A percentile compares a stretch with the other conserved stretches of the same genome.
These are phyloP conservation scores for Calameuta pallipes DNA, from an alignment of 2,888 invertebrate genomes.

Conservation along the genomic window DNA sequence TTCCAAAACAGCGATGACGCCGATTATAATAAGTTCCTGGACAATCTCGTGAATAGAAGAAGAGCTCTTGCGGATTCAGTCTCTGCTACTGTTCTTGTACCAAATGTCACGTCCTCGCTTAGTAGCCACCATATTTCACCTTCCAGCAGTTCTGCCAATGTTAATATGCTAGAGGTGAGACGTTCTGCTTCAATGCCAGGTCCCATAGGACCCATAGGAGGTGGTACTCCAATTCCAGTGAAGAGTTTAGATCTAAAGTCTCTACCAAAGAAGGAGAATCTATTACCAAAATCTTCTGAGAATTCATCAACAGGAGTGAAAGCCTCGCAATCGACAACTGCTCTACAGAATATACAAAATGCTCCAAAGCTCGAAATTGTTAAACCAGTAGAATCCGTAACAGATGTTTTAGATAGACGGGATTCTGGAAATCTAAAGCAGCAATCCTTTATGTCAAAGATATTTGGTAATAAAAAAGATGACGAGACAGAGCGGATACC, in stretches of 20 bases:
- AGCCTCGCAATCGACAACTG: constrained; percentile 22
- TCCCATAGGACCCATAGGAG: constrained; percentile 62
- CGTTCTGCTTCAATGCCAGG: constrained; percentile 54
- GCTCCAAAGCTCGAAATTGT: constrained; percentile 34
- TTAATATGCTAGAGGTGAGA: constrained; percentile 37
- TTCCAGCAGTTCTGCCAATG: constrained; percentile 30
- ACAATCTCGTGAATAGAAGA: constrained; percentile 79
- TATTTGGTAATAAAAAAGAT: constrained; percentile 57
- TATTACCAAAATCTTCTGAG: constrained; percentile 30
- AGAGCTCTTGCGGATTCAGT: constrained; percentile 78
- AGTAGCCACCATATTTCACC: constrained; percentile 44
- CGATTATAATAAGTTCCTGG: constrained; percentile 80
- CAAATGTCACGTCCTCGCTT: constrained; percentile 55
- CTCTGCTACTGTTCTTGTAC: constrained; percentile 67
- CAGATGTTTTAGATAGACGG: constrained; percentile 39
- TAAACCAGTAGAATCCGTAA: constrained; percentile 34
- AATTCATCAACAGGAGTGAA: constrained; percentile 28
- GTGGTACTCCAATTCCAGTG: constrained; percentile 63
- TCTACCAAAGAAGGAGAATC: constrained; percentile 44
- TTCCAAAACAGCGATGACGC: constrained; percentile 83
- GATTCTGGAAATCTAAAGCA: constrained; percentile 39
- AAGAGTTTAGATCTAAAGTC: constrained; percentile 53
- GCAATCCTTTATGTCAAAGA: constrained; percentile 58
- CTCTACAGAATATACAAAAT: constrained; percentile 26
- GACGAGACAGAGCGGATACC: constrained; percentile 51